Evolutionary conservation across 2,113 vertebrate genomes (phyloP).

Genomic region (Megaceryle maxima): DNA sequence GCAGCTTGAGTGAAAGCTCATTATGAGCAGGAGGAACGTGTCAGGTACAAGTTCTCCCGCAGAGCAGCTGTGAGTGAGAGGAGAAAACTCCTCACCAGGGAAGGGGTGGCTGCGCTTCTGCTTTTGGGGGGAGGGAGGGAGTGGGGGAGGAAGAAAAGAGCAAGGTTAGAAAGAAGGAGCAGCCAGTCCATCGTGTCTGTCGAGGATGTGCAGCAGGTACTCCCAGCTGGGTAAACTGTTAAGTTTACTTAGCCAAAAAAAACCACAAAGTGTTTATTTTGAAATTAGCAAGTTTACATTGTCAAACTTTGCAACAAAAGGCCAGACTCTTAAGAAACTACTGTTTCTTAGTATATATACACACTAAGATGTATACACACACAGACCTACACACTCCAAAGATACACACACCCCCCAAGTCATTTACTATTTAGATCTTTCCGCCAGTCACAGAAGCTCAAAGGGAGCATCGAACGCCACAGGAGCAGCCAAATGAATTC

Average conservation of each 20-base stretch:
- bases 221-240: neutral
- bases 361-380: too few species aligned
- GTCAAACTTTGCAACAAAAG: neutral
- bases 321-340: neutral
- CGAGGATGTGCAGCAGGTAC: neutral
- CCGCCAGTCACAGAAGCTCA: neutral
- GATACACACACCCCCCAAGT: neutral
- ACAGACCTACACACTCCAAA: too few species aligned
- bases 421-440: neutral
- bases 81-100: neutral
- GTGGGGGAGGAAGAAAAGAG: neutral
- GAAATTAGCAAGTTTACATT: neutral
- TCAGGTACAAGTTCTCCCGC: conserved; percentile 14
- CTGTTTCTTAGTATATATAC: neutral
- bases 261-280: neutral
- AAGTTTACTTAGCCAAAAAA: neutral
- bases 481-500: neutral
- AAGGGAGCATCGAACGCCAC: accelerated
- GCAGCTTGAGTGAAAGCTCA: conserved; percentile 75
- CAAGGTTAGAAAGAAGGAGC: neutral
- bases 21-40: conserved; percentile 64
- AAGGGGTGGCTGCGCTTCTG: neutral
- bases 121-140: too few species aligned
- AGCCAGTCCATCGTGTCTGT: accelerated
- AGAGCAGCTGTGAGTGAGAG: neutral